A percentile compares a stretch with the other conserved stretches of the same genome.
These are phyloP conservation scores for Elanoides forficatus DNA, from an alignment of 2,113 vertebrate genomes.

Conservation along the genomic window DNA sequence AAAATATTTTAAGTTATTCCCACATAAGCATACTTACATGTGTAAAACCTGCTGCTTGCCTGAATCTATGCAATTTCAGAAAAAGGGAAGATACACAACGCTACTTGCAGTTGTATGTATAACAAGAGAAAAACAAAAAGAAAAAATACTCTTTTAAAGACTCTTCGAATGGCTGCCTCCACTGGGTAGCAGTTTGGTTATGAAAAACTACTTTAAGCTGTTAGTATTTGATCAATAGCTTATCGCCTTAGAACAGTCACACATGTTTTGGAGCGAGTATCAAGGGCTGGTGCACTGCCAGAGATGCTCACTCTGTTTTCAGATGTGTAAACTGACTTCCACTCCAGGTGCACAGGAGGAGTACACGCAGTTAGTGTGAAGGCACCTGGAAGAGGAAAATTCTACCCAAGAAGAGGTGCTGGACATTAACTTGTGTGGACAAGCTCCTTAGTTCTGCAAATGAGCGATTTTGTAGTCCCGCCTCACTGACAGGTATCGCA, in stretches of 20 bases:
- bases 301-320: not conserved
- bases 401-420: not conserved
- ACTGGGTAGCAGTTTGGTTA: not conserved
- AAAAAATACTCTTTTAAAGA: not conserved
- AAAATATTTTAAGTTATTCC: not conserved
- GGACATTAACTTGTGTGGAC: not conserved
- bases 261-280: rapidly evolving
- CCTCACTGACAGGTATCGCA: not conserved
- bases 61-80: not conserved
- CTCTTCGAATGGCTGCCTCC: not conserved
- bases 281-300: not conserved
- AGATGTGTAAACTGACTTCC: rapidly evolving
- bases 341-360: rapidly evolving
- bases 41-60: not conserved
- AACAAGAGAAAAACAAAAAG: not conserved
- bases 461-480: not conserved
- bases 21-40: rapidly evolving
- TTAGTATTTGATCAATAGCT: not conserved
- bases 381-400: not conserved
- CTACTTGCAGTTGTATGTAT: not conserved
- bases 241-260: not conserved
- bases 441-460: not conserved
- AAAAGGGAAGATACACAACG: not conserved
- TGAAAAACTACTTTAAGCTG: not conserved
- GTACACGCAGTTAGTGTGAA: not conserved